A percentile compares a stretch with the other conserved stretches of the same genome.
phyloP scores from a whole-genome alignment of 2,113 vertebrate species.

The Colius striatus region DNA sequence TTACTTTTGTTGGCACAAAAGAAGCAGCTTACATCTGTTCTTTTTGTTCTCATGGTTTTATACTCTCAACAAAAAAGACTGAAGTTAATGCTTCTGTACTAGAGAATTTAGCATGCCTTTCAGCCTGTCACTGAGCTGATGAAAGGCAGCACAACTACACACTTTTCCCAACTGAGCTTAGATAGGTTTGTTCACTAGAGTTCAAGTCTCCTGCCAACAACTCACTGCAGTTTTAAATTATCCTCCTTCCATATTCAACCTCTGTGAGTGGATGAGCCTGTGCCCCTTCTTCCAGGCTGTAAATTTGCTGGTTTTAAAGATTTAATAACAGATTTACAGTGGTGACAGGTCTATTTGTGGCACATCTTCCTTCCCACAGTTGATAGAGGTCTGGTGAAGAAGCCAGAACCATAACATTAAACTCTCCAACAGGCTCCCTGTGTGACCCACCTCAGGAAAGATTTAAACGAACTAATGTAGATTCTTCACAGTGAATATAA shows the following conservation, averaged over 20 bases:
- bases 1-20: not conserved
- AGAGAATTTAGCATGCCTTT: constrained; percentile 40
- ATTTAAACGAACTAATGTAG: constrained; percentile 14
- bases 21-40: not conserved
- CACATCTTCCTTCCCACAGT: not conserved
- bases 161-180: constrained; percentile 15
- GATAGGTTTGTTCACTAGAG: constrained; percentile 35
- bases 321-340: constrained; percentile 17
- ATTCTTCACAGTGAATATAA: not conserved
- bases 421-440: not conserved
- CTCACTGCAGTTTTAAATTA: constrained; percentile 39
- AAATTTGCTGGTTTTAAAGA: constrained; percentile 61
- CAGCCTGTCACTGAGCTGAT: constrained; percentile 41
- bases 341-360: constrained; percentile 47
- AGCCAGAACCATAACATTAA: constrained; percentile 20
- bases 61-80: not conserved
- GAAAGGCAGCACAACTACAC: constrained; percentile 28
- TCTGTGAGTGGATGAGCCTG: not conserved
- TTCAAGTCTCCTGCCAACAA: constrained; percentile 59
- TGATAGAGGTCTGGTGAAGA: constrained; percentile 51
- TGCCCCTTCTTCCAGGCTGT: not conserved
- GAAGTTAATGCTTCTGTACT: not conserved
- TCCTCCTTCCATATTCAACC: constrained; percentile 56
- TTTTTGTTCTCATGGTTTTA: not conserved
- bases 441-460: constrained; percentile 23